phyloP scores from a whole-genome alignment of 92 coral and sea anemone species.

The Actinernus sp. region DNA sequence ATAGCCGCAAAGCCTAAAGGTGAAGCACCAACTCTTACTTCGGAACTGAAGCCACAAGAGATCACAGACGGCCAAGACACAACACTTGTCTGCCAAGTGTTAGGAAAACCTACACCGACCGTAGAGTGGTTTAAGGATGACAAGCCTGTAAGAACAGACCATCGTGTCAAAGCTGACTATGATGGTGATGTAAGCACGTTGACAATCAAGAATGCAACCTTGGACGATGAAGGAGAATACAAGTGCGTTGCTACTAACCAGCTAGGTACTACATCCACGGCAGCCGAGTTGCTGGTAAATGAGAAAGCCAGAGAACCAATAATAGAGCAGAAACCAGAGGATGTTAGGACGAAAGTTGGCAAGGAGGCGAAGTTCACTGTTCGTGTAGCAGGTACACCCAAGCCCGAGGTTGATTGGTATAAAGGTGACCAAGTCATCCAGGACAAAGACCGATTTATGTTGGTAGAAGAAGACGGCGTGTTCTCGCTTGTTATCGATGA shows the following conservation, averaged over 20 bases:
- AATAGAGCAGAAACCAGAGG: conserved; percentile 61
- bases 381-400: conserved; percentile 69
- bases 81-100: conserved; percentile 71
- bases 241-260: conserved; percentile 80
- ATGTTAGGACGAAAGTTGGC: conserved; percentile 52
- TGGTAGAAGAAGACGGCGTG: conserved; percentile 84
- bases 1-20: conserved; percentile 48
- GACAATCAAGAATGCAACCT: conserved; percentile 58
- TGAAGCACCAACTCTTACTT: conserved; percentile 71
- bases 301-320: conserved; percentile 78
- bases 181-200: conserved; percentile 65
- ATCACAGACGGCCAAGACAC: conserved; percentile 68
- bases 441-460: conserved; percentile 90
- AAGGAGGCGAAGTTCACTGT: conserved; percentile 84
- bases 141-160: conserved; percentile 51
- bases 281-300: conserved; percentile 86
- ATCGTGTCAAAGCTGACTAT: conserved; percentile 53
- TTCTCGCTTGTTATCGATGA: conserved; percentile 93
- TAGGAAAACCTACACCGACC: conserved; percentile 73
- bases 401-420: conserved; percentile 84
- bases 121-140: conserved; percentile 93
- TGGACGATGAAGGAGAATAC: conserved; percentile 89
- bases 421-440: conserved; percentile 82
- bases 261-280: conserved; percentile 73
- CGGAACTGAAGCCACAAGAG: conserved; percentile 76